These are phyloP conservation scores for Caenorhabditis briggsae DNA, from an alignment of 1,140 invertebrate species.

Conservation along the genomic window DNA sequence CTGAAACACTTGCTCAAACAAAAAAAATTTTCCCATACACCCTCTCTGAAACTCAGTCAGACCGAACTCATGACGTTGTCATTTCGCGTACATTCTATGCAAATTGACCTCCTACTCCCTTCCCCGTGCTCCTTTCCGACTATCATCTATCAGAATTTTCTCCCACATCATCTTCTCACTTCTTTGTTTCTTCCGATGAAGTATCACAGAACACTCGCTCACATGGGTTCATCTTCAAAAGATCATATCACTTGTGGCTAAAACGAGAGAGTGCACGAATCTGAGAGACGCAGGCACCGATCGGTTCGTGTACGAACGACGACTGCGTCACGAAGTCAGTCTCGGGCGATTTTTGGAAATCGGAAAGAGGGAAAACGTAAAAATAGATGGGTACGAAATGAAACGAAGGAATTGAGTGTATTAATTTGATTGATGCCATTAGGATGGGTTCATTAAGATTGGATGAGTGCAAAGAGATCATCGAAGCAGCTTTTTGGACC, in stretches of 20 bases:
- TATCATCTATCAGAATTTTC: background rate
- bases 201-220: slow-evolving; percentile 22
- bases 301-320: slow-evolving; percentile 46
- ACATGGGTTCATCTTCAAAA: slow-evolving; percentile 56
- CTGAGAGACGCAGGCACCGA: background rate
- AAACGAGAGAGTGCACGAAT: background rate
- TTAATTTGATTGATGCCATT: background rate
- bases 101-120: background rate
- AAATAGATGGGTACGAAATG: slow-evolving; percentile 48
- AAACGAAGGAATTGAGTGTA: background rate
- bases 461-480: slow-evolving; percentile 13
- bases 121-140: too few species aligned
- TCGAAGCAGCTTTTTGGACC: background rate
- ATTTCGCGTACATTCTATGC: slow-evolving; percentile 33
- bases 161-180: background rate
- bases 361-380: too few species aligned
- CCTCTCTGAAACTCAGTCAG: background rate
- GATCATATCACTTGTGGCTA: slow-evolving; percentile 18
- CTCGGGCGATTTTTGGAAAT: slow-evolving; percentile 52
- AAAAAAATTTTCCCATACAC: too few species aligned
- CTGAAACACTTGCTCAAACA: too few species aligned
- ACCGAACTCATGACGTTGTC: slow-evolving; percentile 48
- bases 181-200: background rate
- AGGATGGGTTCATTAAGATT: slow-evolving; percentile 33
- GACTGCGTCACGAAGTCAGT: slow-evolving; percentile 54